phyloP scores from a whole-genome alignment of 2,888 invertebrate species.

The Atethmia centrago region DNA sequence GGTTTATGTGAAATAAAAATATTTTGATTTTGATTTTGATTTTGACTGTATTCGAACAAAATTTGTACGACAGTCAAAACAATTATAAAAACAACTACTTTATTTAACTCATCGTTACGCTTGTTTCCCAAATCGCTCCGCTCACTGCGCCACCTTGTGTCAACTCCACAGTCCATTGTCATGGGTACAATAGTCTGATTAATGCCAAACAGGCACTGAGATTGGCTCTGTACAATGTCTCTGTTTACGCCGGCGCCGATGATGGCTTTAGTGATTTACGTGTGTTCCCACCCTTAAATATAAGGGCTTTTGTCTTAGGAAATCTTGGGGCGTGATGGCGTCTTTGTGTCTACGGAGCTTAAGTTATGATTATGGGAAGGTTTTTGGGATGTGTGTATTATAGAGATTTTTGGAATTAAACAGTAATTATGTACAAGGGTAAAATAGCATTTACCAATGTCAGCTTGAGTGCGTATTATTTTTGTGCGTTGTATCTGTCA shows the following conservation, averaged over 20 bases:
- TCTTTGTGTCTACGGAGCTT: conserved; percentile 24
- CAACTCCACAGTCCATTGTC: conserved; percentile 62
- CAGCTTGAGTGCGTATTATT: neutral
- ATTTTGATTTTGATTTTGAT: too few relatives aligned
- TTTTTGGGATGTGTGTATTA: neutral
- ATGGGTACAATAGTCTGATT: conserved; percentile 69
- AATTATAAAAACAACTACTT: neutral
- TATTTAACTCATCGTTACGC: neutral
- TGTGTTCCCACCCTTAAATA: conserved; percentile 53
- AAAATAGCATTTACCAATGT: neutral
- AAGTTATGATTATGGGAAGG: conserved; percentile 26
- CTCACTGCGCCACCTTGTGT: conserved; percentile 23
- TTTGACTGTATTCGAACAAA: neutral
- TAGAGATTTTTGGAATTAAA: neutral
- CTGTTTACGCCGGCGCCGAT: conserved; percentile 63
- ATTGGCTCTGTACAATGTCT: conserved; percentile 67
- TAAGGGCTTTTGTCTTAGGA: conserved; percentile 56
- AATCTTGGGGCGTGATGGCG: conserved; percentile 48
- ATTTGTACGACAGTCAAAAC: neutral
- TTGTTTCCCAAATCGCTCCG: conserved; percentile 3
- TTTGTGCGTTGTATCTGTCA: too few relatives aligned
- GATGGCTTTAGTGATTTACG: conserved; percentile 60
- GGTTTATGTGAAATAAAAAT: too few relatives aligned
- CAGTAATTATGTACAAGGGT: neutral
- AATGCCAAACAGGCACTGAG: conserved; percentile 69